phyloP scores from a whole-genome alignment of 2,797 vertebrate genomes.

The Gephyroberyx darwinii region DNA sequence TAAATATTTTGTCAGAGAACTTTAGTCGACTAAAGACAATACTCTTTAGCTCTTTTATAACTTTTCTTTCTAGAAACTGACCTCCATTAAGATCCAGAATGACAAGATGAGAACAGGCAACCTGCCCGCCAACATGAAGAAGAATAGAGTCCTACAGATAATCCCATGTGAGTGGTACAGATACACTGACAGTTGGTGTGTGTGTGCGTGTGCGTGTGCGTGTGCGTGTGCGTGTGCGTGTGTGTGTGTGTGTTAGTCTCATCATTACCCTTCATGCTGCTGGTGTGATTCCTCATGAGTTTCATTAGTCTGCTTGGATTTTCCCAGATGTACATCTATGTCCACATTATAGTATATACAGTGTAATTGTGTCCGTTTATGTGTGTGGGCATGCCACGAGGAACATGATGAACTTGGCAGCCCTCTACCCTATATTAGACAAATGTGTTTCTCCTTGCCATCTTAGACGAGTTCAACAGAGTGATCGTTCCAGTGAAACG shows the following conservation, averaged over 20 bases:
- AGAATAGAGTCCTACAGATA: constrained; percentile 97
- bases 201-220: no score
- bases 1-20: no score
- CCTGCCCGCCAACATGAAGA: constrained; percentile 98
- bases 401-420: not conserved
- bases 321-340: no score
- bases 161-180: constrained; percentile 86
- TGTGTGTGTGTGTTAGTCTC: no score
- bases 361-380: not conserved
- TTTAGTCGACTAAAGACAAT: not conserved
- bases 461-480: constrained; percentile 95
- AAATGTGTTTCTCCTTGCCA: constrained; percentile 14
- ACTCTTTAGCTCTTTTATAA: not conserved
- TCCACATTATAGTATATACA: not conserved
- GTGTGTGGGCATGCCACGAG: not conserved
- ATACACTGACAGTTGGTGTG: not conserved
- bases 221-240: no score
- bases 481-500: constrained; percentile 99
- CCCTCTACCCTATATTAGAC: not conserved
- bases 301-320: no score
- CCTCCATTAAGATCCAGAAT: constrained; percentile 99
- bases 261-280: no score
- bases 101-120: constrained; percentile 99
- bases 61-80: constrained; percentile 86
- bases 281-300: no score